phyloP scores from a whole-genome alignment of 30 jellyfish, hydroid and myxozoan genomes.

The Pseudorhiza aurosa region DNA sequence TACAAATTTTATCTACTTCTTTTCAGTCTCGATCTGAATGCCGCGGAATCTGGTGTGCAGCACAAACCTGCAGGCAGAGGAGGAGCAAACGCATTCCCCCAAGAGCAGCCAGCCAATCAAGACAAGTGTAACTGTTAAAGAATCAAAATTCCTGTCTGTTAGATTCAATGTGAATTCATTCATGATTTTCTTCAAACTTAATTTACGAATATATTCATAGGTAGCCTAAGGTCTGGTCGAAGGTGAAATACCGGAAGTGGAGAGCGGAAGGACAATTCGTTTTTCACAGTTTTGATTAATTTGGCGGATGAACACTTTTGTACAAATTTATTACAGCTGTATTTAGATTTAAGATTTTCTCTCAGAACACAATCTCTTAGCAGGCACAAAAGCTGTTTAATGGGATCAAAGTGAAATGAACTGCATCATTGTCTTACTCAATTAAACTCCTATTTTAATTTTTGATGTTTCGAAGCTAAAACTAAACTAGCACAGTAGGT shows the following conservation, averaged over 20 bases:
- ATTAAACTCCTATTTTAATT: too few relatives aligned
- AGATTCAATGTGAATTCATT: slow-evolving; percentile 1
- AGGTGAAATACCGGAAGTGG: background rate
- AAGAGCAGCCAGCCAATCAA: slow-evolving; percentile 90
- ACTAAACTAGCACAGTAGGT: too few relatives aligned
- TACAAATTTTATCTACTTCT: background rate
- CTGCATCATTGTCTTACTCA: too few relatives aligned
- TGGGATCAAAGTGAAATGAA: too few relatives aligned
- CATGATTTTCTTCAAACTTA: slow-evolving; percentile 13
- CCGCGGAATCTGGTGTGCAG: slow-evolving; percentile 99
- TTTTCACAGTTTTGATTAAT: background rate
- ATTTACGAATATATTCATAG: background rate
- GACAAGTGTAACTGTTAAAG: slow-evolving; percentile 87
- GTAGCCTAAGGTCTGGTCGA: background rate
- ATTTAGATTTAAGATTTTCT: background rate
- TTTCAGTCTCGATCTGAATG: slow-evolving; percentile 93
- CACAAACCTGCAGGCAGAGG: slow-evolving; percentile 98
- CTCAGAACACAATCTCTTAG: background rate
- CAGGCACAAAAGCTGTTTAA: too few relatives aligned
- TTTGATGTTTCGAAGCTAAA: too few relatives aligned
- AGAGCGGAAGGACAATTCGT: background rate
- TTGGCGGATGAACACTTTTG: slow-evolving; percentile 21
- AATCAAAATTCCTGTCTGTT: background rate
- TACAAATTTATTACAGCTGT: slow-evolving; percentile 44
- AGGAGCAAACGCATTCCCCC: slow-evolving; percentile 96